phyloP scores from a whole-genome alignment of 2,113 vertebrate species.

The Sinosuthora webbiana region DNA sequence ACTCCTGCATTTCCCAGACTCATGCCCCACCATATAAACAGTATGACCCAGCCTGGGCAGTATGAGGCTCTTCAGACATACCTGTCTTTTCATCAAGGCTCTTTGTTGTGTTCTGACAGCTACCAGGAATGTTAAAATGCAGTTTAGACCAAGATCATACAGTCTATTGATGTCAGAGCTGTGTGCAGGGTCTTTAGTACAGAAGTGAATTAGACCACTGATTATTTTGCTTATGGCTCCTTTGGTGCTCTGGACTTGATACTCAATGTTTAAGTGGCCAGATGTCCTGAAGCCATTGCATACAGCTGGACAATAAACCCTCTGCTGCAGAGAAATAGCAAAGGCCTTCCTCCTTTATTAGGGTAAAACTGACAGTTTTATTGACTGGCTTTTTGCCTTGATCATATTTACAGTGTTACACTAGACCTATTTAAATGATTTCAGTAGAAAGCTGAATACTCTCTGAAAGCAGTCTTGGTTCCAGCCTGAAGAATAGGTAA shows the following conservation, averaged over 20 bases:
- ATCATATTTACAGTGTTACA: background rate
- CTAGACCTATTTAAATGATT: background rate
- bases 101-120: background rate
- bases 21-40: background rate
- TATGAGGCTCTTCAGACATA: background rate
- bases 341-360: constrained; percentile 7
- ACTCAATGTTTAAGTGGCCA: background rate
- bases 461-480: background rate
- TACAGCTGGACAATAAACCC: constrained; percentile 40
- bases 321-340: background rate
- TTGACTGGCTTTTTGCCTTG: constrained; percentile 32
- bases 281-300: background rate
- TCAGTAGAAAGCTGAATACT: background rate
- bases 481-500: constrained; percentile 12
- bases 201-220: background rate
- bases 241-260: background rate
- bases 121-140: background rate
- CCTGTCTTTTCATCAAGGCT: background rate
- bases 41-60: background rate
- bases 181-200: background rate
- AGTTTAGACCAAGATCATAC: background rate
- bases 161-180: background rate
- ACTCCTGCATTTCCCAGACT: background rate
- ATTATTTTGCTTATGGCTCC: background rate
- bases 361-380: constrained; percentile 17